These are phyloP conservation scores for Xylophagus ater DNA, from an alignment of 2,888 invertebrate species.

Conservation along the genomic window DNA sequence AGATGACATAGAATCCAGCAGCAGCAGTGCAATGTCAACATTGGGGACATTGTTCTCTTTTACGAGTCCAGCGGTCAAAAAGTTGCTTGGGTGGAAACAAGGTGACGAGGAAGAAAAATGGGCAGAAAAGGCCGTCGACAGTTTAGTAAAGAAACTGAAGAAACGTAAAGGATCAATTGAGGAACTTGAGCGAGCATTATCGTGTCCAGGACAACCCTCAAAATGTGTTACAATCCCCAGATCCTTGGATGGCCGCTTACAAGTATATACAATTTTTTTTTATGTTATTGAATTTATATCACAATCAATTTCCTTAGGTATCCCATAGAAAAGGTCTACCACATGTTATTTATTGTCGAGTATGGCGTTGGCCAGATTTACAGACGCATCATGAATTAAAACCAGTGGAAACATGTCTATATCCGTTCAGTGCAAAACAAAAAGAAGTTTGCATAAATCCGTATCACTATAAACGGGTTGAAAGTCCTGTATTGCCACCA, in stretches of 20 bases:
- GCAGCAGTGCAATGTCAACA: no score
- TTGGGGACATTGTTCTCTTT: slow-evolving; percentile 84
- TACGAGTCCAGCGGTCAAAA: slow-evolving; percentile 84
- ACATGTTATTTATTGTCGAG: slow-evolving; percentile 92
- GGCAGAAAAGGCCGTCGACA: slow-evolving; percentile 92
- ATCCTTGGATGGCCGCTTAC: slow-evolving; percentile 81
- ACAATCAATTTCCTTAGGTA: no score
- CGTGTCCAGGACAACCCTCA: slow-evolving; percentile 79
- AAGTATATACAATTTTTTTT: no score
- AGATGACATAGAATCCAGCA: no score
- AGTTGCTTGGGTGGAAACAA: slow-evolving; percentile 84
- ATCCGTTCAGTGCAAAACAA: slow-evolving; percentile 84
- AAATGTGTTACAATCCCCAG: slow-evolving; percentile 91
- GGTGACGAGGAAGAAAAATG: slow-evolving; percentile 93
- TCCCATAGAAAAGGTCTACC: slow-evolving; percentile 89
- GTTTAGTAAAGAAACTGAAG: slow-evolving; percentile 83
- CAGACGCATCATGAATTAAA: slow-evolving; percentile 93
- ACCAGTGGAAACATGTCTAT: slow-evolving; percentile 80
- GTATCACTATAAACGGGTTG: slow-evolving; percentile 90
- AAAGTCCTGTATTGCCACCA: slow-evolving; percentile 86
- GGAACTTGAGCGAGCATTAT: slow-evolving; percentile 74
- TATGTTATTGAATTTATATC: no score
- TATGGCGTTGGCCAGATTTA: slow-evolving; percentile 95
- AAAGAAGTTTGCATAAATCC: no score
- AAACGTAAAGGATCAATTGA: slow-evolving; percentile 86